phyloP scores from a whole-genome alignment of 2,797 vertebrate genomes.

The Phylloscopus collybita region DNA sequence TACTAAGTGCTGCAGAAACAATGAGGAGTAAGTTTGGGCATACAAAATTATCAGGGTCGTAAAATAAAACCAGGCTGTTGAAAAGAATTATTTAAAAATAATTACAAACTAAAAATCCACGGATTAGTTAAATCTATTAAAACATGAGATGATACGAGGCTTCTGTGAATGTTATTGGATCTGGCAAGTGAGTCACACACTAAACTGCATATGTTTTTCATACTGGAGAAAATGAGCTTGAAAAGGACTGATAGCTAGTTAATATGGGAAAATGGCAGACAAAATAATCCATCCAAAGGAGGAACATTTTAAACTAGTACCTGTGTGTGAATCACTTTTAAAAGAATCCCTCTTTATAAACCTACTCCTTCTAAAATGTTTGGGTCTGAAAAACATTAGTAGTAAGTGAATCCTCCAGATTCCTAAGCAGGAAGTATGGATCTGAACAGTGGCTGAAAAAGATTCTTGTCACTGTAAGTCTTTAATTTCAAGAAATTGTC shows the following conservation, averaged over 20 bases:
- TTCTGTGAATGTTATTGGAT: not conserved
- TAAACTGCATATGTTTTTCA: not conserved
- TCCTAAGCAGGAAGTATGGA: not conserved
- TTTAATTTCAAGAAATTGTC: slow-evolving; percentile 1
- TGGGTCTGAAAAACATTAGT: not conserved
- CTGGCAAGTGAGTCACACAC: not conserved
- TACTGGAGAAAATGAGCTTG: not conserved
- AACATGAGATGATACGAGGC: not conserved
- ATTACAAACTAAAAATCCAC: not conserved
- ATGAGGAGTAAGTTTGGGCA: not conserved
- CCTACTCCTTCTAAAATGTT: not conserved
- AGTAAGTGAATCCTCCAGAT: not conserved
- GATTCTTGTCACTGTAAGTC: not conserved
- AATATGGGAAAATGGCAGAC: not conserved
- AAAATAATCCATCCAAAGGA: not conserved
- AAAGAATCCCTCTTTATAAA: not conserved
- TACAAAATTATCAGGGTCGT: not conserved
- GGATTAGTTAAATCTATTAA: not conserved
- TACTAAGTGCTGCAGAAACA: not conserved
- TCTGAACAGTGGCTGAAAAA: not conserved
- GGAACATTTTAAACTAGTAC: not conserved
- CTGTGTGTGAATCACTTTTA: not conserved
- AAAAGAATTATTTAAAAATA: not conserved
- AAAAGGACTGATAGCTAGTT: not conserved
- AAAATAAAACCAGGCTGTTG: not conserved